phyloP scores from a whole-genome alignment of 1,140 invertebrate genomes.

The Heliconius hewitsoni region DNA sequence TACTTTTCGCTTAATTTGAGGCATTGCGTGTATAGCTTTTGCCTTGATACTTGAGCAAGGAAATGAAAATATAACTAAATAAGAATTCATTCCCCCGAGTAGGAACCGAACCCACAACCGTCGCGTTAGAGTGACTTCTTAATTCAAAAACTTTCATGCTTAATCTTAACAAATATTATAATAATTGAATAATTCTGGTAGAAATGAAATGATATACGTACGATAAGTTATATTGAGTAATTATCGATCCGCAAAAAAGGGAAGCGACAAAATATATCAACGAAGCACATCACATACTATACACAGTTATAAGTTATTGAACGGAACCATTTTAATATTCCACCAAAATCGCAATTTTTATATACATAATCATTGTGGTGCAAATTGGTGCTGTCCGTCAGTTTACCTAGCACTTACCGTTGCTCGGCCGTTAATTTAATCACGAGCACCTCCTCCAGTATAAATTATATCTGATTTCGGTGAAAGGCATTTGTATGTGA shows the following conservation, averaged over 20 bases:
- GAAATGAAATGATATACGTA: too few species aligned
- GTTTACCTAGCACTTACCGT: conserved; percentile 44
- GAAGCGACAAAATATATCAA: background rate
- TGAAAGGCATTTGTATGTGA: conserved; percentile 47
- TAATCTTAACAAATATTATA: background rate
- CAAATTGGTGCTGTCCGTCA: background rate
- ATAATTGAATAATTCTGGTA: too few species aligned
- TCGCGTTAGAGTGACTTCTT: too few species aligned
- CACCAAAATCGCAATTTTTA: background rate
- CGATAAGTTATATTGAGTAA: background rate
- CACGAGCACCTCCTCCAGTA: conserved; percentile 39
- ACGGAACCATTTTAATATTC: background rate
- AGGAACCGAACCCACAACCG: too few species aligned
- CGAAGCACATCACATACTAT: too few species aligned
- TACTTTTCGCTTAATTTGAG: too few species aligned
- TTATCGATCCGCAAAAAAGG: background rate
- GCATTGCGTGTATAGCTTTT: too few species aligned
- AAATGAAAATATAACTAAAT: too few species aligned
- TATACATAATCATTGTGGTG: background rate
- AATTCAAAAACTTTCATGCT: too few species aligned
- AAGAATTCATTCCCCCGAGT: too few species aligned
- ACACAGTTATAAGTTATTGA: background rate
- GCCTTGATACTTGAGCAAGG: too few species aligned
- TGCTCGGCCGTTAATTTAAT: conserved; percentile 47
- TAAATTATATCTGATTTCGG: conserved; percentile 53